phyloP scores from a whole-genome alignment of 2,797 vertebrate species.

The Xiphorhynchus erythropygius region DNA sequence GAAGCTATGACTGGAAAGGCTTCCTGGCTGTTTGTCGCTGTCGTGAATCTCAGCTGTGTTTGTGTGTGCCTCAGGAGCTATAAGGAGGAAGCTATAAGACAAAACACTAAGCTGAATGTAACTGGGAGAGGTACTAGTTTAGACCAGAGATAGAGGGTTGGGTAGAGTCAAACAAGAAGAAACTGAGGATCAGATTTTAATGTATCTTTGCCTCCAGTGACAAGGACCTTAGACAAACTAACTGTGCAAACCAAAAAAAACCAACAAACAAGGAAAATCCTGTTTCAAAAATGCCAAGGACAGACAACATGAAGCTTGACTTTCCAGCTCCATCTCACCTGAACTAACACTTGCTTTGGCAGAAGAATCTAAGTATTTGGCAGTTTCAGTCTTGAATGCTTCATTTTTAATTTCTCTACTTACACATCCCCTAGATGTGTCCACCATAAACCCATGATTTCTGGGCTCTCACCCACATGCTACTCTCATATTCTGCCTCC shows the following conservation, averaged over 20 bases:
- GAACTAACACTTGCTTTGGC: background rate
- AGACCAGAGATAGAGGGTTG: background rate
- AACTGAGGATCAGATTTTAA: background rate
- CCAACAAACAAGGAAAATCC: background rate
- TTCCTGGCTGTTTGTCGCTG: background rate
- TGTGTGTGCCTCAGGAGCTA: background rate
- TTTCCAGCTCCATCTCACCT: background rate
- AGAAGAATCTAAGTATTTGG: background rate
- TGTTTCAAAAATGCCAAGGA: background rate
- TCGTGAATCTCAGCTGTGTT: background rate
- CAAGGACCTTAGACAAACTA: background rate
- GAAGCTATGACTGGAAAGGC: background rate
- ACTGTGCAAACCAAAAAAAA: background rate
- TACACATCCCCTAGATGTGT: background rate
- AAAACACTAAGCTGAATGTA: background rate
- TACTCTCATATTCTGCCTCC: background rate
- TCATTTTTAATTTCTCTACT: background rate
- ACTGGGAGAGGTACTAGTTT: background rate
- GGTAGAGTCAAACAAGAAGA: background rate
- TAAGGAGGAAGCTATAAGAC: background rate
- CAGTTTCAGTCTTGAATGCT: background rate
- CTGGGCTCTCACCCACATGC: background rate
- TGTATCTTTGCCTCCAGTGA: background rate
- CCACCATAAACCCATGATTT: background rate
- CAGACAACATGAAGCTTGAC: background rate